Percentiles rank a stretch among this genome's conserved stretches.
Conservation (phyloP, 2,113 vertebrate genomes). For the Dipodomys merriami region DNA sequence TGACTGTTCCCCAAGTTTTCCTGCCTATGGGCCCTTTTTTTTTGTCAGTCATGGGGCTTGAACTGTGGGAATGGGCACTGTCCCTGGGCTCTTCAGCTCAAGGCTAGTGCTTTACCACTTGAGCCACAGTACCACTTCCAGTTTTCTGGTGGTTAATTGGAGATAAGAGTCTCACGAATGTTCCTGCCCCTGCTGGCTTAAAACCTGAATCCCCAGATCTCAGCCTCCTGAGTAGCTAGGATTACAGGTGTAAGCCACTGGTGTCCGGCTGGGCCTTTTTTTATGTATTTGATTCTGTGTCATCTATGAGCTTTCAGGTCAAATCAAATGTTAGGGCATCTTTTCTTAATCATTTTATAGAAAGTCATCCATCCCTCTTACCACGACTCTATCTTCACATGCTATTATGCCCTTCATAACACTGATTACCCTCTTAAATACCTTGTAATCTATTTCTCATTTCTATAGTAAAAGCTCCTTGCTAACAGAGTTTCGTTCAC, state of each 20-base stretch:
- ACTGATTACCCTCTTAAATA: background rate
- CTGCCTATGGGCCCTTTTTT: background rate
- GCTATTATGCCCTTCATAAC: background rate
- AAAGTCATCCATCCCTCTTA: background rate
- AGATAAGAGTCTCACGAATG: too few species aligned
- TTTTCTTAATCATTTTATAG: background rate
- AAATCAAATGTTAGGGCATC: background rate
- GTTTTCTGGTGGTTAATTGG: too few species aligned
- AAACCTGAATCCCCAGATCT: too few species aligned
- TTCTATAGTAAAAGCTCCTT: background rate
- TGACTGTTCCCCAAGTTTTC: background rate
- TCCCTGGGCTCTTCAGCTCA: too few species aligned
- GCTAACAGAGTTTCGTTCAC: background rate
- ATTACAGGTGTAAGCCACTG: too few species aligned
- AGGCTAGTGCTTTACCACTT: too few species aligned
- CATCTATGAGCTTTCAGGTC: conserved; percentile 7
- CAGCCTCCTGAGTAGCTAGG: too few species aligned
- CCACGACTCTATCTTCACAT: background rate
- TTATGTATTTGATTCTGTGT: background rate
- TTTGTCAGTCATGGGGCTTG: too few species aligned
- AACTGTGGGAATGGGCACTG: too few species aligned
- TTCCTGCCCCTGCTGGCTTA: too few species aligned
- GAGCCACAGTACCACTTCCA: too few species aligned
- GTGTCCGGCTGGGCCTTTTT: background rate
- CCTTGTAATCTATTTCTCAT: background rate